A percentile compares a stretch with the other conserved stretches of the same genome.
These are phyloP conservation scores for Protobothrops flavoviridis DNA, from an alignment of 2,113 vertebrate genomes.

Conservation along the genomic window DNA sequence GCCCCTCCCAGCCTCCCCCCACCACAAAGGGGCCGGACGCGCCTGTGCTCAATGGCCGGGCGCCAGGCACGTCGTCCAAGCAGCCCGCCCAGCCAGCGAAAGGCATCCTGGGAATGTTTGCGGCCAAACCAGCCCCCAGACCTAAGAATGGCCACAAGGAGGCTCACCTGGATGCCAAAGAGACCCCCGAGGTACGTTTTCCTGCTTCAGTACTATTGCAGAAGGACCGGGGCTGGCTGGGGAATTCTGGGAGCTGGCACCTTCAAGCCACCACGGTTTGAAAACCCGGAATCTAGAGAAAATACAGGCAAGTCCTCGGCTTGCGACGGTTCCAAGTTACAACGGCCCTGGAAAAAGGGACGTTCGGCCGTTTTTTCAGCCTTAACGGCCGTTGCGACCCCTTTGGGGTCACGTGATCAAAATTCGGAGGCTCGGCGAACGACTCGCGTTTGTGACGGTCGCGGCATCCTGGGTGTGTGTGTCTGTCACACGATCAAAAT, in stretches of 20 bases:
- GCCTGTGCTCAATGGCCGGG: constrained; percentile 66
- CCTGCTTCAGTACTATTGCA: not conserved
- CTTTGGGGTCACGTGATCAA: too few relatives aligned
- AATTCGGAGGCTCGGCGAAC: too few relatives aligned
- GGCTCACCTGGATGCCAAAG: constrained; percentile 75
- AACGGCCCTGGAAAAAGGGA: too few relatives aligned
- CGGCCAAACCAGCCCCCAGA: constrained; percentile 72
- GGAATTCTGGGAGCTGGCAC: not conserved
- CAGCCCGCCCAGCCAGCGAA: constrained; percentile 70
- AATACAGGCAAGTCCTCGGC: too few relatives aligned
- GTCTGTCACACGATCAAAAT: too few relatives aligned
- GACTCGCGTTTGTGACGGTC: too few relatives aligned
- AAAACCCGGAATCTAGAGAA: not conserved
- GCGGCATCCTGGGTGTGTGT: too few relatives aligned
- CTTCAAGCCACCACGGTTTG: rapidly evolving
- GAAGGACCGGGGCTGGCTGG: not conserved
- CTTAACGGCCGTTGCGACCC: too few relatives aligned
- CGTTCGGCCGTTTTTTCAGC: too few relatives aligned
- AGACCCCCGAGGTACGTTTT: constrained; percentile 71
- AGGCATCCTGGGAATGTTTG: constrained; percentile 95
- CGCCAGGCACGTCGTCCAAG: constrained; percentile 53
- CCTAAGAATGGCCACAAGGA: constrained; percentile 72
- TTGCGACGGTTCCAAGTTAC: too few relatives aligned
- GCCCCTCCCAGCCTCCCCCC: not conserved
- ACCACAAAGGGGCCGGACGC: constrained; percentile 15